Conservation (phyloP, 2,888 invertebrate species). For the Papilio gigon region DNA sequence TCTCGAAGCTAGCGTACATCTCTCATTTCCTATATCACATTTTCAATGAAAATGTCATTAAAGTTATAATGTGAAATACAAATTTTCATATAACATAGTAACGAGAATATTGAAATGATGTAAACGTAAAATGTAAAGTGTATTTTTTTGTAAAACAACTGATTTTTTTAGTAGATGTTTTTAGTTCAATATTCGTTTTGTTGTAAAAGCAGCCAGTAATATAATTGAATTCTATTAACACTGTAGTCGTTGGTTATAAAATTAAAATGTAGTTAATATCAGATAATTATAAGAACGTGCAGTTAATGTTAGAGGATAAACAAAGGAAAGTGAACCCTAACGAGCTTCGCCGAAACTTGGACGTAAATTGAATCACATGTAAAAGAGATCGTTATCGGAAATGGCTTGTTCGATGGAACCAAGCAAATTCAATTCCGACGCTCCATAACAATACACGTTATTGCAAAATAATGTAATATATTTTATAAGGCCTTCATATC, state of each 20-base stretch:
- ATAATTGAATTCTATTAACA: neutral
- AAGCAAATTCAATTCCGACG: constrained; percentile 36
- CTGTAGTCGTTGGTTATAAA: neutral
- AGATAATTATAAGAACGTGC: constrained; percentile 12
- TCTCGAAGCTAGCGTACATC: too few species aligned
- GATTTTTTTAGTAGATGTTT: too few species aligned
- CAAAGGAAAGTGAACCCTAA: constrained; percentile 6
- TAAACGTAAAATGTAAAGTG: too few species aligned
- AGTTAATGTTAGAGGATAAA: constrained; percentile 9
- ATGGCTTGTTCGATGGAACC: constrained; percentile 34
- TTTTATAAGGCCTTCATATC: constrained; percentile 25
- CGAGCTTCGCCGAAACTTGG: constrained; percentile 32
- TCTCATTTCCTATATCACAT: too few species aligned
- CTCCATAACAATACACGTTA: constrained; percentile 37
- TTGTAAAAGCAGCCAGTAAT: too few species aligned
- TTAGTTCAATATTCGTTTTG: too few species aligned
- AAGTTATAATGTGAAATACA: too few species aligned
- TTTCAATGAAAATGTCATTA: too few species aligned
- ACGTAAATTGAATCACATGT: constrained; percentile 36
- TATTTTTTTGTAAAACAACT: too few species aligned
- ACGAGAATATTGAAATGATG: too few species aligned
- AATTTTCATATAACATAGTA: too few species aligned
- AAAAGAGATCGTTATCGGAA: constrained; percentile 39
- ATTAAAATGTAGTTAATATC: constrained; percentile 8
- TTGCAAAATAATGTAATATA: constrained; percentile 39